Conservation (phyloP, 2,113 vertebrate genomes). For the Psophia crepitans region DNA sequence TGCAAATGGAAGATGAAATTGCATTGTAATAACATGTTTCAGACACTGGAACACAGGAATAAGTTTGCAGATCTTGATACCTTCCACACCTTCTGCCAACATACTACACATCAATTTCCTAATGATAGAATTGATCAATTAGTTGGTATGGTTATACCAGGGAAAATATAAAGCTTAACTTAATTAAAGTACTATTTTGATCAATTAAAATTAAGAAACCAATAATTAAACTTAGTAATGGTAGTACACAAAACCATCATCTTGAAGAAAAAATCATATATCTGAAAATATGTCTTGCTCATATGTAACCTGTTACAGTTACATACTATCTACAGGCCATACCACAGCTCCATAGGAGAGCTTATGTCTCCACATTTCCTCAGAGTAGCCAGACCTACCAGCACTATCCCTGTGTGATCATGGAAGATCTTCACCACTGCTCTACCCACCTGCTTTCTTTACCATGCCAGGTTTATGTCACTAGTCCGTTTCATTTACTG, state of each 20-base stretch:
- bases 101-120: background rate
- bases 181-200: background rate
- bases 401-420: background rate
- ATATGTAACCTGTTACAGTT: background rate
- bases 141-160: background rate
- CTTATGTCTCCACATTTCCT: background rate
- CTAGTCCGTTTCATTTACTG: background rate
- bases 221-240: background rate
- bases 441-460: fast-evolving
- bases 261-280: background rate
- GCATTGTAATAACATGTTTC: background rate
- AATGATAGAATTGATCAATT: background rate
- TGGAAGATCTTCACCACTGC: background rate
- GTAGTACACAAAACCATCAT: background rate
- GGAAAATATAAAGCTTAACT: background rate
- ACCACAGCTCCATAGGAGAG: background rate
- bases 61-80: background rate
- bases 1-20: background rate
- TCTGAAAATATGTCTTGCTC: background rate
- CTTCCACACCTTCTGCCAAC: background rate
- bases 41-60: background rate
- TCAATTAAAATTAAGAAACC: fast-evolving
- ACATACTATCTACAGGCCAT: no score
- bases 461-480: background rate
- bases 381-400: background rate